Evolutionary conservation across 2,113 vertebrate species (phyloP), one percentile per base, ranked within the genome.

Genomic region (Hippocampus mohnikei): DNA sequence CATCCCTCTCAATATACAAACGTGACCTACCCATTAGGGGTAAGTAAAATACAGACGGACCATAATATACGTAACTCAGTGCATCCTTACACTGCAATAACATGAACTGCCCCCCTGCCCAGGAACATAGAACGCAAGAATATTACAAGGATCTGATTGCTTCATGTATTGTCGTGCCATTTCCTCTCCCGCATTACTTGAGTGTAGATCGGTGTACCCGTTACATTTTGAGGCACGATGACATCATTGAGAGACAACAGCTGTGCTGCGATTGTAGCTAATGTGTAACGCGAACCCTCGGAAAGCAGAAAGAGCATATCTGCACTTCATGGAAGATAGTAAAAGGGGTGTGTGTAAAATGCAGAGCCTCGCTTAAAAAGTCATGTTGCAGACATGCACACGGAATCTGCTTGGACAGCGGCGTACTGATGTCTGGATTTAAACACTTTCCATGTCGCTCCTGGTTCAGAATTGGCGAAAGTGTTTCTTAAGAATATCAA

Each of bases 401-500:
- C 7, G 42, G 20, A 65, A 46, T 65, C 42, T 27, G 12, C 9
- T 15, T 64, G 62, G 40, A 64, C n/a, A 25, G 21, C 29, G 9
- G 58, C 7, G 18, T 50, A 21, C 18, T 50, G 48, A 21, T 5
- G 48, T 65, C 46, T 52, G n/a, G 48, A 66, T 76, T 81, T 72
- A 41, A 40, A 79, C 82, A 77, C 85, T 72, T 61, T 61, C 56
- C 70, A 63, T 87, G 78, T 84, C 23, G 10, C 12, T 56, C 76
- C 80, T 66, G 83, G 88, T 85, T 80, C 58, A 72, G 70, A 79
- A 83, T 87, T 74, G 81, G 90, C 90, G 85, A 88, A 67, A 82
- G 68, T 50, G 64, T 75, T 84, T 74, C 75, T 60, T 73, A 56
- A 70, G 70, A 73, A 79, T 84, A 83, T 73, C 74, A 70, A 64